These are phyloP conservation scores for Dryocosmus kuriphilus DNA, from an alignment of 2,888 invertebrate species.

Conservation along the genomic window DNA sequence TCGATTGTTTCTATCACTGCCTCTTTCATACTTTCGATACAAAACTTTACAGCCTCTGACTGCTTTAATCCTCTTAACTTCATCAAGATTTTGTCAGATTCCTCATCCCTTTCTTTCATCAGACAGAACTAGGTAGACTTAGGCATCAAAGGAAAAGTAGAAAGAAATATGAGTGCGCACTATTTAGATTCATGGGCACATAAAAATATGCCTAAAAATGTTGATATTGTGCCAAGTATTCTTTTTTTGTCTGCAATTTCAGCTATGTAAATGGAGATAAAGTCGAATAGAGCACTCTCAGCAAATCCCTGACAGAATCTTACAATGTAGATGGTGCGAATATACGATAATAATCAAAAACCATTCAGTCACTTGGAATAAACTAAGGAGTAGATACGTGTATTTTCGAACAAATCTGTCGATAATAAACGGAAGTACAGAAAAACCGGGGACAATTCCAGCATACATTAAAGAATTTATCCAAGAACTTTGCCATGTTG, in stretches of 20 bases:
- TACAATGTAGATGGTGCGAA: slow-evolving; percentile 71
- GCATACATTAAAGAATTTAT: slow-evolving; percentile 69
- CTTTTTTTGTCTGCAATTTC: slow-evolving; percentile 81
- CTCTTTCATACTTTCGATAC: slow-evolving; percentile 80
- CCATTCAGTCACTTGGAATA: slow-evolving; percentile 69
- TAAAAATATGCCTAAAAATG: slow-evolving; percentile 78
- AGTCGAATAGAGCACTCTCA: slow-evolving; percentile 77
- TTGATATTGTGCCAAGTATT: slow-evolving; percentile 79
- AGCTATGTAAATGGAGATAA: slow-evolving; percentile 81
- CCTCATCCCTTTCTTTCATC: slow-evolving; percentile 78
- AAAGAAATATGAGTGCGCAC: slow-evolving; percentile 80
- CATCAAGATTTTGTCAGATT: slow-evolving; percentile 80
- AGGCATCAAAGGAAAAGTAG: slow-evolving; percentile 82
- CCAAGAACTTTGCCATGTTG: slow-evolving; percentile 67
- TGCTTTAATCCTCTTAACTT: slow-evolving; percentile 78
- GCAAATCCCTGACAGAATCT: slow-evolving; percentile 78
- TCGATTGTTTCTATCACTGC: slow-evolving; percentile 78
- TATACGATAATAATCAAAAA: slow-evolving; percentile 66
- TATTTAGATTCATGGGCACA: slow-evolving; percentile 78
- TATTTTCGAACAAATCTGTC: slow-evolving; percentile 69
- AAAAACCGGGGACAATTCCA: slow-evolving; percentile 66
- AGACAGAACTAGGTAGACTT: slow-evolving; percentile 83
- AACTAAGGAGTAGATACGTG: slow-evolving; percentile 64
- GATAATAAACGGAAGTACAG: slow-evolving; percentile 65
- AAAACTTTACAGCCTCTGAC: slow-evolving; percentile 79